Conservation (phyloP, 2,113 vertebrate species). For the Chauna torquata region DNA sequence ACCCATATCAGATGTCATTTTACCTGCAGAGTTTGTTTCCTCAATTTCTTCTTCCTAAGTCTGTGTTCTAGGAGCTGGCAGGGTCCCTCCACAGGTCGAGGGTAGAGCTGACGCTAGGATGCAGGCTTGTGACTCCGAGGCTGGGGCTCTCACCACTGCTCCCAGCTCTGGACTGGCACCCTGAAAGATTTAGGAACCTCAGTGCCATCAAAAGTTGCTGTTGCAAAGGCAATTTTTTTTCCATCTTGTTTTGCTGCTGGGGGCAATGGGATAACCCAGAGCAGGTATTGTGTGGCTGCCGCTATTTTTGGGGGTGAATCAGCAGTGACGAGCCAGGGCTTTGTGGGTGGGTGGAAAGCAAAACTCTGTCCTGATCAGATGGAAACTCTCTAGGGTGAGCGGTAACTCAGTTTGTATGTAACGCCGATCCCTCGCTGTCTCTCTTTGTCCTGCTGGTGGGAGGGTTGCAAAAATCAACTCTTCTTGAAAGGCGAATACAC, state of each 20-base stretch:
- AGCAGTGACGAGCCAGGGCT: not conserved
- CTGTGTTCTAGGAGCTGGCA: not conserved
- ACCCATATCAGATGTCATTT: not conserved
- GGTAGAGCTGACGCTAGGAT: not conserved
- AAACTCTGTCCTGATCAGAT: not conserved
- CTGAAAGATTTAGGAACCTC: not conserved
- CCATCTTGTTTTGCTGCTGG: not conserved
- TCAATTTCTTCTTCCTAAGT: not conserved
- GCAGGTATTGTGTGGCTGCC: not conserved
- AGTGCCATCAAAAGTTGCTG: not conserved
- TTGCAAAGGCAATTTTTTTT: not conserved
- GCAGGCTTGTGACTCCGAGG: not conserved
- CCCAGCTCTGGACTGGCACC: not conserved
- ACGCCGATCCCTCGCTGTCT: fast-evolving
- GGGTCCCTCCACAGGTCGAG: not conserved
- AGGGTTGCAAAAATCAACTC: not conserved
- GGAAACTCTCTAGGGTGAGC: not conserved
- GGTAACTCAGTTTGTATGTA: not conserved
- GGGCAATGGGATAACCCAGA: not conserved
- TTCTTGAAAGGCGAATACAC: not conserved
- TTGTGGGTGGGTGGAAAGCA: not conserved
- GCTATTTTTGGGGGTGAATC: not conserved
- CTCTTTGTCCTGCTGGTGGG: not conserved
- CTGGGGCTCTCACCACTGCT: not conserved
- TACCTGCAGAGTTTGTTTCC: not conserved